Base-by-base conservation (phyloP, 2,113 vertebrate species). In the Tenebrosternarchus preto region DNA sequence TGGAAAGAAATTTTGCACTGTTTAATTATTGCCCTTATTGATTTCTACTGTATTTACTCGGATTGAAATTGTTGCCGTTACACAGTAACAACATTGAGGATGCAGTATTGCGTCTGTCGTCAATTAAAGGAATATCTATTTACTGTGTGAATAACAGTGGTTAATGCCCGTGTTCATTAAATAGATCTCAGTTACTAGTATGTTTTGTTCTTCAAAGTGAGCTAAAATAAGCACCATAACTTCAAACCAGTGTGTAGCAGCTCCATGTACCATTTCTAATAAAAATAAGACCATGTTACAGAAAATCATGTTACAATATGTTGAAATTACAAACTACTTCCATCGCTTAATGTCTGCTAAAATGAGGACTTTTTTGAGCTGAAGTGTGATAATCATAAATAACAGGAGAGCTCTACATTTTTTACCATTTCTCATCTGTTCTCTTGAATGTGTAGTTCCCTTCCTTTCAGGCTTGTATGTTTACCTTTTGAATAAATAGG, bases 1-100 rank as follows among this genome's bases (percentile, higher is more conserved):
- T 86, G 80, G 80, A 87, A 86, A 90, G 87, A 88, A 87, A 90
- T 89, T 92, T 95, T 95, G 94, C 94, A 95, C 94, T 94, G 93
- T 93, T 86, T 90, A 85, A 66, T 39, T 82, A 84, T 82, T 86
- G 80, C 60, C 85, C 76, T 71, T 71, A 83, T 73, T 78, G 71
- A 68, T 76, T 87, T 82, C 78, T 85, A 83, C 86, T 89, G 86
- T 83, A 88, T 61, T 80, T 73, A 80, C 17, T 78, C 56, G 77
- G 53, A 69, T 60, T 82, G 92, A 43, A 29, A 78, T 57, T 15
- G 39, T 24, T 27, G 46, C 64, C 64, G 17, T 73, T 72, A 7
- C 36, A 56, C 39, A 63, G n/a, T 63, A 63, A 67, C 66, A 64
- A 57, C 46, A 76, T 63, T 80, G 57, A 66, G 19, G n/a, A 80